A percentile compares a stretch with the other conserved stretches of the same genome.
phyloP scores from a whole-genome alignment of 2,888 invertebrate species.

The Gandaritis pyraliata region DNA sequence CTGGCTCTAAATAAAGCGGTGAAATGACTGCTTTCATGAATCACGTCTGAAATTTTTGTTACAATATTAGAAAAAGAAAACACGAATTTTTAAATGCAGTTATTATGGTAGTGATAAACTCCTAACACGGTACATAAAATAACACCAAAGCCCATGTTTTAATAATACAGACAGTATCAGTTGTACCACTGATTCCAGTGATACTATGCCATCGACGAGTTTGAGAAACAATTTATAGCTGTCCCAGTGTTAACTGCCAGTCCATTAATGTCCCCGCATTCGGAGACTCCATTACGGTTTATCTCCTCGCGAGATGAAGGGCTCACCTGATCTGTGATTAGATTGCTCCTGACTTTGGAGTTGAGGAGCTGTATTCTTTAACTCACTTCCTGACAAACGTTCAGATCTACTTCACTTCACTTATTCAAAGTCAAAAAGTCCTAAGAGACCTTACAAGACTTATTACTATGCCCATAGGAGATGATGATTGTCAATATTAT shows the following conservation, averaged over 20 bases:
- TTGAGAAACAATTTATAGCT: slow-evolving; percentile 18
- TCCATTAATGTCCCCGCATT: slow-evolving; percentile 25
- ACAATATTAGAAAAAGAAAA: too few relatives aligned
- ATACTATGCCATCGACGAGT: slow-evolving; percentile 6
- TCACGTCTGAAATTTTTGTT: too few relatives aligned
- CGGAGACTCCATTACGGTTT: slow-evolving; percentile 25
- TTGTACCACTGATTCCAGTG: slow-evolving; percentile 1
- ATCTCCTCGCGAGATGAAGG: slow-evolving; percentile 23
- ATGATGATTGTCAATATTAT: too few relatives aligned
- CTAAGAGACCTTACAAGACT: too few relatives aligned
- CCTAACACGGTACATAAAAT: background rate
- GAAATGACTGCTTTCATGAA: too few relatives aligned
- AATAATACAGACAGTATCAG: background rate
- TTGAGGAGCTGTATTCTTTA: background rate
- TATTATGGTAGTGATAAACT: too few relatives aligned
- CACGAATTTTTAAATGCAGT: too few relatives aligned
- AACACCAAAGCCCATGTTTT: too few relatives aligned
- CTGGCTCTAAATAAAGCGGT: too few relatives aligned
- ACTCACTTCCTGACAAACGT: background rate
- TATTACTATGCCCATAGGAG: too few relatives aligned
- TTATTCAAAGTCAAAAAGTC: too few relatives aligned
- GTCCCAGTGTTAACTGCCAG: slow-evolving; percentile 25
- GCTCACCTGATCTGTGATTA: slow-evolving; percentile 14
- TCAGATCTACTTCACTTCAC: background rate
- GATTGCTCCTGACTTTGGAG: slow-evolving; percentile 7